These are phyloP conservation scores for Meteorus sp. DNA, from an alignment of 1,140 invertebrate genomes.

Conservation along the genomic window DNA sequence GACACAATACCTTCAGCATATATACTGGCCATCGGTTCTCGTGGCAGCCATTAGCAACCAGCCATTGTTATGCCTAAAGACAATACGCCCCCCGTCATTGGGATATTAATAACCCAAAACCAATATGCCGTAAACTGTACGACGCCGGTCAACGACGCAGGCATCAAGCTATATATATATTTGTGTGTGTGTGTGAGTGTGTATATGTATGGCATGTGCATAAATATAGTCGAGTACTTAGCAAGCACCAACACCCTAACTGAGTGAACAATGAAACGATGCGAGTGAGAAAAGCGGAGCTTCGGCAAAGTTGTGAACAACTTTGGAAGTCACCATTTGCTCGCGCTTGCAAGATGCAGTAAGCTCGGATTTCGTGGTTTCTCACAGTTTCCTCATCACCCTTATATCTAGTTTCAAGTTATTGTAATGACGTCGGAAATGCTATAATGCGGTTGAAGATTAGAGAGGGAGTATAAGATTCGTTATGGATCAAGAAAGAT, in stretches of 20 bases:
- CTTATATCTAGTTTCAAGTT: background rate
- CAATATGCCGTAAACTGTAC: constrained; percentile 37
- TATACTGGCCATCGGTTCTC: constrained; percentile 12
- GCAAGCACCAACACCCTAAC: too few relatives aligned
- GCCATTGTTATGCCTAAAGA: constrained; percentile 34
- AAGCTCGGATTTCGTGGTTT: background rate
- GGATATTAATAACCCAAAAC: constrained; percentile 43
- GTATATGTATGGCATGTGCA: too few relatives aligned
- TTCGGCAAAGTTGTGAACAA: background rate
- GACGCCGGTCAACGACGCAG: constrained; percentile 15
- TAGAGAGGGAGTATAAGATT: constrained; percentile 2
- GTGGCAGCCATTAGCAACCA: constrained; percentile 34
- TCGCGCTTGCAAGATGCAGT: background rate
- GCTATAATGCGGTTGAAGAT: background rate
- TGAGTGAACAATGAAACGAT: constrained; percentile 15
- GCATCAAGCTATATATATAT: constrained; percentile 4
- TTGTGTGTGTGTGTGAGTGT: too few relatives aligned
- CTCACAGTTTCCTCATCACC: background rate
- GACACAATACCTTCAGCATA: constrained; percentile 8
- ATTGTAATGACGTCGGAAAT: background rate
- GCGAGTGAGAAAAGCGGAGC: constrained; percentile 9
- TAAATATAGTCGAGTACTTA: too few relatives aligned
- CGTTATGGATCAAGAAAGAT: too few relatives aligned
- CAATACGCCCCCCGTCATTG: constrained; percentile 32
- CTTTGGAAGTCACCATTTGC: constrained; percentile 8